These are phyloP conservation scores for Apis mellifera DNA, from an alignment of 1,140 invertebrate species.

Conservation along the genomic window Amel_HAv3.1 CM009931.2:25443001-25443500, in stretches of 20 bases:
- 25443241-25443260: not conserved
- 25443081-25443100: too few relatives aligned
- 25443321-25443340: not conserved
- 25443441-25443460: too few relatives aligned
- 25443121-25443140: not conserved
- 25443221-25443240: not conserved
- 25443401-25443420: slow-evolving; percentile 24
- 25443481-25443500: too few relatives aligned
- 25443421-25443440: slow-evolving; percentile 18
- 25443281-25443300: not conserved
- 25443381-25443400: slow-evolving; percentile 21
- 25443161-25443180: not conserved
- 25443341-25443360: not conserved
- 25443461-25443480: too few relatives aligned
- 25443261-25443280: not conserved
- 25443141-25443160: too few relatives aligned
- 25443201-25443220: too few relatives aligned
- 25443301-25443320: not conserved
- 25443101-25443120: not conserved
- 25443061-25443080: not conserved
- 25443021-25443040: not conserved
- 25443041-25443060: not conserved
- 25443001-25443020: not conserved
- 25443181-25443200: too few relatives aligned
- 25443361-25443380: not conserved